Base-by-base conservation (phyloP, 2,888 invertebrate genomes). In the Tenthredo scrophulariae region DNA sequence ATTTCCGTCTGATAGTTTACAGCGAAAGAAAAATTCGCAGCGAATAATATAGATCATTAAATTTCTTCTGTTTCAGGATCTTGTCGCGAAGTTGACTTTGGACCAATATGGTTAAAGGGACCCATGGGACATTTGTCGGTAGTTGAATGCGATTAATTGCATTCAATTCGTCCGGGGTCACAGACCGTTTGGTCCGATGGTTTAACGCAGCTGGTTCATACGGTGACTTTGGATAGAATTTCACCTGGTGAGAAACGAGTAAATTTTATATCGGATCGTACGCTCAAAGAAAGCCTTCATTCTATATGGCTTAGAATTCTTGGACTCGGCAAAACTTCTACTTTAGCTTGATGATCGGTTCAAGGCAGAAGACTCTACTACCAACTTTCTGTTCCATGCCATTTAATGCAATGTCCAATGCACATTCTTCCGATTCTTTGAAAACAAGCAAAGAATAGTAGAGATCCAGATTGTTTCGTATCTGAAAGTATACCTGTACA, bases 121-220 rank as follows among this genome's bases (percentile, higher is more conserved):
- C 58, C 37, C 37, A 22, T 80, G 62, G 26, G 62, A n/a, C 22
- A 58, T 80, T 80, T 22, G 62, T 58, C 15, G 13, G 22, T 33
- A 58, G 80, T 80, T 80, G 40, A 62, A 80, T 62, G 62, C 80
- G 80, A 80, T 80, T 80, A 58, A 80, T 80, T 62, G 40, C 80
- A 80, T 80, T 80, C 62, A 80, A 58, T 80, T 80, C 40, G 40
- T 62, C 6, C 13, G 26, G 10, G 40, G 58, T 80, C 62, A 62
- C 40, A 37, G 62, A 40, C 62, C 80, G 13, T 40, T 80, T 80
- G 40, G 26, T 80, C 2, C 40, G 26, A 62, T 18, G 80, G 50
- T 80, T 80, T 58, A 80, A 80, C 58, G 80, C 40, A 77, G 37
- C 26, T 29, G 37, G n/a, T 40, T 37, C n/a, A 26, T 33, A 54